Percentiles rank a stretch among this genome's conserved stretches.
Conservation (phyloP, 2,797 vertebrate genomes). For the Uromys caudimaculatus region DNA sequence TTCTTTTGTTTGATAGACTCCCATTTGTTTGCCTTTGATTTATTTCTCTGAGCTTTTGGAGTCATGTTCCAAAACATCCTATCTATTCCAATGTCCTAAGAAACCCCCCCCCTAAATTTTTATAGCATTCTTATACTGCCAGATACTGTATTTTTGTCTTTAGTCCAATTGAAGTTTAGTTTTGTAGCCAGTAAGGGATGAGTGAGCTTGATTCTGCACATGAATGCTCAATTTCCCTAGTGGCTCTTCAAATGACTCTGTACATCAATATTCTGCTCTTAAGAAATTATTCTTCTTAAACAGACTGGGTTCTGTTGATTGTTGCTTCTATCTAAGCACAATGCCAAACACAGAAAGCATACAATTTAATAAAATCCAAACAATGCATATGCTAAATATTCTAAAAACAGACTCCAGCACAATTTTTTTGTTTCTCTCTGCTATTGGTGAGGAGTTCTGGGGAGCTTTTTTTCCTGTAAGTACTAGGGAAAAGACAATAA, state of each 20-base stretch:
- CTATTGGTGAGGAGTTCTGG: neutral
- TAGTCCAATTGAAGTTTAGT: neutral
- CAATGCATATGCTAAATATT: neutral
- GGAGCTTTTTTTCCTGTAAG: neutral
- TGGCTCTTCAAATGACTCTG: neutral
- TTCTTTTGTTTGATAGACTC: neutral
- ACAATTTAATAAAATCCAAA: conserved; percentile 2
- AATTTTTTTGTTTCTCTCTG: neutral
- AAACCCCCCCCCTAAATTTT: neutral
- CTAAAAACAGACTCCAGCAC: neutral
- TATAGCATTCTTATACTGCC: neutral
- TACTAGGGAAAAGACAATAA: neutral
- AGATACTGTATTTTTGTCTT: neutral
- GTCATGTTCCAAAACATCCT: neutral
- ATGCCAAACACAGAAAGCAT: neutral
- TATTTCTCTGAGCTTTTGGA: neutral
- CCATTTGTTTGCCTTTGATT: neutral
- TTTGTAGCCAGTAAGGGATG: neutral
- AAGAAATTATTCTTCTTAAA: conserved; percentile 1
- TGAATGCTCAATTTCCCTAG: neutral
- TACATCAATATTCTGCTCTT: neutral
- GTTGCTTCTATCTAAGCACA: neutral
- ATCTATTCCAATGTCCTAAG: neutral
- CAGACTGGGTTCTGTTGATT: neutral
- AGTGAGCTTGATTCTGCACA: neutral